Evolutionary conservation across 2,888 invertebrate genomes (phyloP).

Genomic region (Drosophila anomalipes): DNA sequence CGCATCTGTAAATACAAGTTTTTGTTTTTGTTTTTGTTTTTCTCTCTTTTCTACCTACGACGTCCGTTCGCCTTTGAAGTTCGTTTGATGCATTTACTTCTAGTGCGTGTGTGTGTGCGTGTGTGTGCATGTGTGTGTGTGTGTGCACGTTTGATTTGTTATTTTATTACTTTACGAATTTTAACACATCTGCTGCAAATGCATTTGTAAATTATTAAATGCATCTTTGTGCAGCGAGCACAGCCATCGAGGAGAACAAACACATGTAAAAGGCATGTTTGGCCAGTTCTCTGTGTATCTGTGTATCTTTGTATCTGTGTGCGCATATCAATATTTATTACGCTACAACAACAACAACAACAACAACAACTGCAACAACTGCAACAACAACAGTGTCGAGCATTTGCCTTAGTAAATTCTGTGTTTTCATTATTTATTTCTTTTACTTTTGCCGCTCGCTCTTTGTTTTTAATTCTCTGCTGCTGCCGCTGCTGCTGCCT

Average conservation of each 20-base stretch:
- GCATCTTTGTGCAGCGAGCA: conserved; percentile 58
- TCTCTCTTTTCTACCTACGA: conserved; percentile 7
- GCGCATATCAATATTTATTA: conserved; percentile 77
- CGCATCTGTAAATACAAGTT: conserved; percentile 75
- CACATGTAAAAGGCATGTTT: conserved; percentile 77
- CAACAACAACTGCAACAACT: conserved; percentile 16
- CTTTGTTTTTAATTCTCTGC: conserved; percentile 60
- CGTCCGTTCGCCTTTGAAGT: conserved; percentile 58
- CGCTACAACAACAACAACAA: conserved; percentile 28
- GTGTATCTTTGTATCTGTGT: conserved; percentile 23
- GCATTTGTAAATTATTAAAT: conserved; percentile 79
- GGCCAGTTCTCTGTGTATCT: conserved; percentile 36
- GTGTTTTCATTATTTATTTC: conserved; percentile 68
- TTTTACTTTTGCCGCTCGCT: conserved; percentile 56
- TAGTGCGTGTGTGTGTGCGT: conserved; percentile 15
- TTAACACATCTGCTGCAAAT: conserved; percentile 84
- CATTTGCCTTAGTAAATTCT: conserved; percentile 50
- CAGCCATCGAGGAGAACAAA: conserved; percentile 44
- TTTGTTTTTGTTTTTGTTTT: not conserved
- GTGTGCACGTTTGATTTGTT: conserved; percentile 74
- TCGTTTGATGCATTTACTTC: conserved; percentile 55
- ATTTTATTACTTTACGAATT: conserved; percentile 85
- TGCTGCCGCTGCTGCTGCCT: conserved; percentile 24
- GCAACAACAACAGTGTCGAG: conserved; percentile 14
- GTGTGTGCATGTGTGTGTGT: not conserved